Base-by-base conservation (phyloP, 2,888 invertebrate species). In the Nemotelus nigrinus region DNA sequence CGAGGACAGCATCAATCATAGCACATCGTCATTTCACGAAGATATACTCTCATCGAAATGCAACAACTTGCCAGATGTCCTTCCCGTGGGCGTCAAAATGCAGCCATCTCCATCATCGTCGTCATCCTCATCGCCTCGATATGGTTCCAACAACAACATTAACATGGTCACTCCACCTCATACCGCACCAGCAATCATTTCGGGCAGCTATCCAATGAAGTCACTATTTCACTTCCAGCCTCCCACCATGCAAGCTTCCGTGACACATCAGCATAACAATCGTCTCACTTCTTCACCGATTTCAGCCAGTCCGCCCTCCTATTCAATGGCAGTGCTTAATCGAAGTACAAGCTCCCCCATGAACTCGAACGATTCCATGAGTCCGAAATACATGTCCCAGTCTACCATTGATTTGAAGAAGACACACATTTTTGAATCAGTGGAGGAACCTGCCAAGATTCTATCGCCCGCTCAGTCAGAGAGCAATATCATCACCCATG, bases 21-120 rank as follows among this genome's bases (percentile, higher is more conserved):
- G 80, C 60, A 71, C 70, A 58, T 72, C 80, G 44, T 82, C 60
- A 83, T 67, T 75, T 64, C 80, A 78, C 45, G 78, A 80, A 5
- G 77, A 80, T 39, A 76, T 80, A 63, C 68, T 77, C 53, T 25
- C 78, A 63, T 80, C 82, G 39, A 83, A 83, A 82, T 82, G 86
- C 60, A 87, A 87, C 79, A 88, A 89, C 80, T 82, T 90, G 79
- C 90, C 90, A 6, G 90, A 90, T 83, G 89, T 90, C 8, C 83
- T 90, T 78, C 90, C 90, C n/a, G 85, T 89, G 78, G 89, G 89
- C 68, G 90, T 88, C 3, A 90, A 90, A 83, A 84, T 86, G 78
- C 86, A 86, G 70, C 82, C 83, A 77, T 80, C 81, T 79, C 83
- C 83, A 79, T 83, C 79, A 44, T 82, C 82, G 70, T 82, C 82